Evolutionary conservation across 2,797 vertebrate genomes (phyloP), one percentile per base, ranked within the genome.

Genomic region (Parambassis ranga): DNA sequence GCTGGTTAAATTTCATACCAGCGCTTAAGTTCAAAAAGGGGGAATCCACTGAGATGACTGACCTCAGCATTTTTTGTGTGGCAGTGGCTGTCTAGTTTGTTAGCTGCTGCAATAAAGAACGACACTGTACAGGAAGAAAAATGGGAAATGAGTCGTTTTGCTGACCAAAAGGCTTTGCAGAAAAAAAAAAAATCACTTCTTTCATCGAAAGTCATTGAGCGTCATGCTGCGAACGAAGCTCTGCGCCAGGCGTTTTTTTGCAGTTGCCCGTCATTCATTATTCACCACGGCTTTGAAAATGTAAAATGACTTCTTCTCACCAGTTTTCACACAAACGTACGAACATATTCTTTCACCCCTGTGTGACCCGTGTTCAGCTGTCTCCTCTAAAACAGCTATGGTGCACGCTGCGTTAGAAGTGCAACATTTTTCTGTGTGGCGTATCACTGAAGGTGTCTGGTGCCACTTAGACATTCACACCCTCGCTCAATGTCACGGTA

Each of bases 181-280:
- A 23, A 10, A 38, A 47, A 53, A 52, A 67, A 49, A 50, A 7
- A 19, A 20, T 31, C 30, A 20, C 10, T 31, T 46, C 47, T 65
- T 47, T 65, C 59, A 67, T 56, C 42, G 5, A 53, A 69, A 75
- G 50, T 65, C 60, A 75, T 10, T 71, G 66, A 75, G 67, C 64
- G 70, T 50, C 71, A 58, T 10, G 72, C 69, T 55, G 59, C 6
- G 52, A 82, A 69, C 35, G 50, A 80, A 80, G 43, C 68, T 36
- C 44, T 35, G 56, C 44, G 59, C 47, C 41, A 30, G 48, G 67
- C 46, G 38, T 60, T 71, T 71, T 63, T 78, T 66, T 56, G 36
- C 64, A 56, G 36, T 73, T 67, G 51, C 78, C 49, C 75, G 74
- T 87, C 83, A 88, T 89, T 82, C 60, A 89, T 87, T 85, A 90